Conservation (phyloP, 35 echinoderm and acorn worm species). For the Patiria miniata region DNA sequence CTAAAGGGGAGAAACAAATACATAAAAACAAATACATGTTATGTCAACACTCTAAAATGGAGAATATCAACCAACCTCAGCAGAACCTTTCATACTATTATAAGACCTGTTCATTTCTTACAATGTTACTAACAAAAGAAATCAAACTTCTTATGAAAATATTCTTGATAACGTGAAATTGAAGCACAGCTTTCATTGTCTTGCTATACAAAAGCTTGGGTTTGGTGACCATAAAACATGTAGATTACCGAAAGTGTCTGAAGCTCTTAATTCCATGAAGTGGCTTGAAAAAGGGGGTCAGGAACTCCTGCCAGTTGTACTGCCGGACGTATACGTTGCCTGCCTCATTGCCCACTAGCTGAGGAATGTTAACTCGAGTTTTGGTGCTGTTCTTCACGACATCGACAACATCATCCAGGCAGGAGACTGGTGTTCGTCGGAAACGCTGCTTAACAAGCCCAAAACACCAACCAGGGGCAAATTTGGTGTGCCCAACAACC, state of each 20-base stretch:
- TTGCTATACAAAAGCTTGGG: too few relatives aligned
- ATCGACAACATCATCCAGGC: conserved; percentile 41
- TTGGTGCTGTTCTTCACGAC: not conserved
- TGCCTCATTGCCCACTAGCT: conserved; percentile 47
- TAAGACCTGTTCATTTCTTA: too few relatives aligned
- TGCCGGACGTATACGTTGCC: conserved; percentile 22
- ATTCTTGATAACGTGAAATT: too few relatives aligned
- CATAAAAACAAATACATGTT: not conserved
- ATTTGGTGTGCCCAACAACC: conserved; percentile 62
- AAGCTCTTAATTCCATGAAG: conserved; percentile 36
- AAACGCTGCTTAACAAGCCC: conserved; percentile 56
- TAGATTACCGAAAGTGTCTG: conserved; percentile 53
- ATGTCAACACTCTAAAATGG: not conserved
- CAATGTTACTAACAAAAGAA: not conserved
- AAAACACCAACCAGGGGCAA: conserved; percentile 53
- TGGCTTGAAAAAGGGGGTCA: conserved; percentile 35
- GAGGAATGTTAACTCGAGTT: conserved; percentile 50
- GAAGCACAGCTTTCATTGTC: too few relatives aligned
- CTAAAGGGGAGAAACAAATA: not conserved
- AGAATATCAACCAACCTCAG: not conserved
- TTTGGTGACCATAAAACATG: too few relatives aligned
- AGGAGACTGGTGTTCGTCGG: conserved; percentile 12
- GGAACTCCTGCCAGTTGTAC: conserved; percentile 65
- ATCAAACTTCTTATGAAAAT: not conserved
- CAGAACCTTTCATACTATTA: too few relatives aligned